These are phyloP conservation scores for Gavialis gangeticus DNA, from an alignment of 2,113 vertebrate genomes.

Conservation along the genomic window DNA sequence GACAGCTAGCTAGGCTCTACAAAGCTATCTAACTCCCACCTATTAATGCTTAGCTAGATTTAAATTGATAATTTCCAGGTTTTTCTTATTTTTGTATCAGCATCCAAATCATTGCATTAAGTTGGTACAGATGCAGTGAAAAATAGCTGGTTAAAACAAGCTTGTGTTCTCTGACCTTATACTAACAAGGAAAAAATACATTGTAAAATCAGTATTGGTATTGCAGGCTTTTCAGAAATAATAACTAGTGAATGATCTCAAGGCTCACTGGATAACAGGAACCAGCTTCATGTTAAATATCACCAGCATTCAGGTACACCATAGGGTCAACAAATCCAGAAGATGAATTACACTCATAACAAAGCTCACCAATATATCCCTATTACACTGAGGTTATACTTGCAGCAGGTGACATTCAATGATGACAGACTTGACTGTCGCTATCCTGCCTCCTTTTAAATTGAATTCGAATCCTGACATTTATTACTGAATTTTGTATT, in stretches of 20 bases:
- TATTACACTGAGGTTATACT: background rate
- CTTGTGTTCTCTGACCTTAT: background rate
- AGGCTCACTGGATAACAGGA: background rate
- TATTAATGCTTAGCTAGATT: too few relatives aligned
- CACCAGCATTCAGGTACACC: background rate
- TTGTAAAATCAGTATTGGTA: background rate
- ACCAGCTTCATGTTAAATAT: background rate
- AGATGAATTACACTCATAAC: background rate
- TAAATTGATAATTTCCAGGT: too few relatives aligned
- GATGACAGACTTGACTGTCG: rapidly evolving
- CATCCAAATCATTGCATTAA: background rate
- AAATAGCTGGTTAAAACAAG: background rate
- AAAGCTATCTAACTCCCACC: too few relatives aligned
- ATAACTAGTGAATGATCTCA: background rate
- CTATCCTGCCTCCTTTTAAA: background rate
- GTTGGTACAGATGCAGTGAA: background rate
- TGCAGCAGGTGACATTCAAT: background rate
- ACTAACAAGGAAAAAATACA: background rate
- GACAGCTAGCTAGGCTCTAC: too few relatives aligned
- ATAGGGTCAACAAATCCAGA: background rate
- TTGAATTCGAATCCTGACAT: background rate
- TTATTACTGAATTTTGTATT: background rate
- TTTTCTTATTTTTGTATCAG: too few relatives aligned
- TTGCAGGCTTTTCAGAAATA: background rate
- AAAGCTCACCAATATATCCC: background rate